Conservation (phyloP, 2,797 vertebrate species). For the Paguma larvata region DNA sequence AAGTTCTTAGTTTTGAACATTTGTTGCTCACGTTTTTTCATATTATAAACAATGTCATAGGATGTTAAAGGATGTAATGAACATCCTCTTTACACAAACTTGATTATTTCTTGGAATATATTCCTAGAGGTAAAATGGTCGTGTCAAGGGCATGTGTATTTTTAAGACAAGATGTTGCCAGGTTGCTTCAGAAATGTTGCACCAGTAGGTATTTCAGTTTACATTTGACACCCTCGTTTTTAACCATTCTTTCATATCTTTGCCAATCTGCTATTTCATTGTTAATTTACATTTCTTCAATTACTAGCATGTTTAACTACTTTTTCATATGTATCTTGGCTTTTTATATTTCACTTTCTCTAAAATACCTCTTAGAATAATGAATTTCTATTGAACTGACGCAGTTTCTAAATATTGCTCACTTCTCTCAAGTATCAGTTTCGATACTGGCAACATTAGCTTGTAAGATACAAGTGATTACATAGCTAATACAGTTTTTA, state of each 20-base stretch:
- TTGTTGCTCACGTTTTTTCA: not conserved
- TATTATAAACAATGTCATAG: not conserved
- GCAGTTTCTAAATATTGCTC: not conserved
- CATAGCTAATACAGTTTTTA: not conserved
- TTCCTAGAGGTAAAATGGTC: slow-evolving; percentile 30
- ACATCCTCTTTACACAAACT: not conserved
- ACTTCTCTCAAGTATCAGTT: not conserved
- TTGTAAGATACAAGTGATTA: not conserved
- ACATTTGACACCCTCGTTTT: not conserved
- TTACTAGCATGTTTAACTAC: not conserved
- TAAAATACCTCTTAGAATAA: not conserved
- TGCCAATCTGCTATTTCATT: not conserved
- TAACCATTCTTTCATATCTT: not conserved
- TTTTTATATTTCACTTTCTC: not conserved
- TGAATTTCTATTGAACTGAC: not conserved
- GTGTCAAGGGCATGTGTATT: not conserved
- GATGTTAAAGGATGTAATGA: not conserved
- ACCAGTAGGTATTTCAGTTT: not conserved
- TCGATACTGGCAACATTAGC: not conserved
- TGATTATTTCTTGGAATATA: slow-evolving; percentile 31
- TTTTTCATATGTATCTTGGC: not conserved
- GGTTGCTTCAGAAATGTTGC: not conserved
- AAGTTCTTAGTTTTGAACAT: not conserved
- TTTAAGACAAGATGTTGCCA: not conserved
- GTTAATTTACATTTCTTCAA: slow-evolving; percentile 40